Evolutionary conservation across 2,113 vertebrate species (phyloP).

Genomic region (Promerops cafer): DNA sequence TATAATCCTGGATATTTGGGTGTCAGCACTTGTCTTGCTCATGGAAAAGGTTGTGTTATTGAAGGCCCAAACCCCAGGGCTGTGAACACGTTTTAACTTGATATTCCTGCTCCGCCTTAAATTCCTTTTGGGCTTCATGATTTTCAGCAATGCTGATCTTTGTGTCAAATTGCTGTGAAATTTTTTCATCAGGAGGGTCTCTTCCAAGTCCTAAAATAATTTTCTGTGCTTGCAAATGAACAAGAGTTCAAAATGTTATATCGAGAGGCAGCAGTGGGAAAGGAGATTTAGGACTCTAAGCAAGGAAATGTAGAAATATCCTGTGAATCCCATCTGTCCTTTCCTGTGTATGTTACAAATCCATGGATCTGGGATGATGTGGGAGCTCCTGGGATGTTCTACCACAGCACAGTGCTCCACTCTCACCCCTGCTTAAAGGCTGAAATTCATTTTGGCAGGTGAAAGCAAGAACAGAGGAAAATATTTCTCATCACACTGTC

Average conservation of each 20-base stretch:
- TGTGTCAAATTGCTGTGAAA: background rate
- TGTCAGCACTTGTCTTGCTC: background rate
- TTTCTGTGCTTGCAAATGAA: background rate
- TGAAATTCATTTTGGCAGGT: conserved; percentile 8
- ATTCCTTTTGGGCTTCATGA: background rate
- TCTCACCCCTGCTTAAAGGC: background rate
- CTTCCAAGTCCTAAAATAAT: background rate
- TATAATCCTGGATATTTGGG: background rate
- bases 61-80: background rate
- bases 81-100: background rate
- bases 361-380: background rate
- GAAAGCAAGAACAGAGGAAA: background rate
- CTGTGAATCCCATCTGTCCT: background rate
- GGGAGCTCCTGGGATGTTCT: background rate
- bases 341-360: background rate
- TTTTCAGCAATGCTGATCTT: background rate
- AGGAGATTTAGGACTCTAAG: background rate
- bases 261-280: background rate
- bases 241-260: background rate
- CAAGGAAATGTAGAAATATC: background rate
- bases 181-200: background rate
- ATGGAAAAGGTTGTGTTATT: background rate
- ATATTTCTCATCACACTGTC: background rate
- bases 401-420: background rate
- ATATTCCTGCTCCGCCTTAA: background rate